Evolutionary conservation across 1,140 invertebrate species (phyloP).

Genomic region (Laupala kohalensis): DNA sequence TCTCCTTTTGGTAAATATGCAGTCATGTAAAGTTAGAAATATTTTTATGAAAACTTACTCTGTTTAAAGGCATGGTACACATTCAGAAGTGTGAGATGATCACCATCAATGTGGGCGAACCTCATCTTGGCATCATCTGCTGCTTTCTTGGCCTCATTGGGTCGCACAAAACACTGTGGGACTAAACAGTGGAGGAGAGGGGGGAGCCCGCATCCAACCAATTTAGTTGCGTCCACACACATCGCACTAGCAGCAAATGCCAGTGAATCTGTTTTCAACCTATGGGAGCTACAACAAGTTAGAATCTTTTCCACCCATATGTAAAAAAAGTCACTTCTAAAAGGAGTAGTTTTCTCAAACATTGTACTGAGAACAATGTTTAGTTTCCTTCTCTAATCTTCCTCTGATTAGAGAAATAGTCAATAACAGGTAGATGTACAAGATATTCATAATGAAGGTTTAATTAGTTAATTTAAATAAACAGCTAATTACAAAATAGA

Average conservation of each 20-base stretch:
- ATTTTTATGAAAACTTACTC: too few relatives aligned
- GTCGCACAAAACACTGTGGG: constrained; percentile 98
- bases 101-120: constrained; percentile 98
- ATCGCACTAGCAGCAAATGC: constrained; percentile 10
- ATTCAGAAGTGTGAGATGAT: constrained; percentile 90
- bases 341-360: too few relatives aligned
- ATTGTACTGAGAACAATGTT: too few relatives aligned
- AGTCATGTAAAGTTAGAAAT: too few relatives aligned
- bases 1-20: too few relatives aligned
- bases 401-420: too few relatives aligned
- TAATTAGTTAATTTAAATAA: too few relatives aligned
- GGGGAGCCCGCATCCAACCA: constrained; percentile 36
- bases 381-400: too few relatives aligned
- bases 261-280: constrained; percentile 22
- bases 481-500: too few relatives aligned
- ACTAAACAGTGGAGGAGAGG: constrained; percentile 54
- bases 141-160: constrained; percentile 96
- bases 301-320: constrained; percentile 19
- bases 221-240: constrained; percentile 32
- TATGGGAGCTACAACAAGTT: constrained; percentile 33
- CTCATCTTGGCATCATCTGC: constrained; percentile 98
- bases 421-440: too few relatives aligned
- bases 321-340: background rate
- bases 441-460: too few relatives aligned
- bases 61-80: constrained; percentile 99